These are phyloP conservation scores for Platygyra sinensis DNA, from an alignment of 64 coral and sea anemone genomes.

Conservation along the genomic window DNA sequence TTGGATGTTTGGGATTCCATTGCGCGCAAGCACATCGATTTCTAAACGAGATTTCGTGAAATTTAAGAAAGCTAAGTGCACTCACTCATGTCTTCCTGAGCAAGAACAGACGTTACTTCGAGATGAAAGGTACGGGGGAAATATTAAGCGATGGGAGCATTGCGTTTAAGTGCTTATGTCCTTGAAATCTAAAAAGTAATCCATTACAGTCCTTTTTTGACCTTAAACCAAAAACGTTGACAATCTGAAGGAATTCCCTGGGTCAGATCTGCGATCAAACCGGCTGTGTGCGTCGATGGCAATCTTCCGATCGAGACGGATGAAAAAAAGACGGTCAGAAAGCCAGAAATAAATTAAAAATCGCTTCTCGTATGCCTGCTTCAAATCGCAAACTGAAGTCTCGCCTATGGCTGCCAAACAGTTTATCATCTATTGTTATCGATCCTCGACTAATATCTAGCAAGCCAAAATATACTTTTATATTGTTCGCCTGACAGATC, in stretches of 20 bases:
- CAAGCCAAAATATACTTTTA: conserved; percentile 9
- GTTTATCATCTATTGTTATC: conserved; percentile 35
- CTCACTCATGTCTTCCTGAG: conserved; percentile 26
- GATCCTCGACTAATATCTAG: conserved; percentile 17
- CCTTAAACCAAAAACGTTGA: not conserved
- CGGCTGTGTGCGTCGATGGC: not conserved
- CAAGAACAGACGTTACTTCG: not conserved
- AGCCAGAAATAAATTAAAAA: conserved; percentile 13
- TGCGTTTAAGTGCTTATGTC: not conserved
- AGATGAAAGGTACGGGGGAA: conserved; percentile 22
- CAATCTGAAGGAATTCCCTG: not conserved
- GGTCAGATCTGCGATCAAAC: not conserved
- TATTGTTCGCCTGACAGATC: conserved; percentile 41
- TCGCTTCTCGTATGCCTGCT: not conserved
- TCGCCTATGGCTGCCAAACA: conserved; percentile 3
- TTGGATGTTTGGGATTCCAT: conserved; percentile 9
- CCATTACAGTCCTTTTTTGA: conserved; percentile 24
- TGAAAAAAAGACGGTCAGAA: not conserved
- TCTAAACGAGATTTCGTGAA: conserved; percentile 22
- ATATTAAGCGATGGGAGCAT: not conserved
- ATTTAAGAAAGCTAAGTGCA: not conserved
- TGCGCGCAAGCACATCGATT: not conserved
- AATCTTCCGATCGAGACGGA: not conserved
- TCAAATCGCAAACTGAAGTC: conserved; percentile 14
- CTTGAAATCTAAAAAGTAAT: not conserved